Evolutionary conservation across 2,888 invertebrate species (phyloP).

Genomic region (Caenorhabditis sp.): DNA sequence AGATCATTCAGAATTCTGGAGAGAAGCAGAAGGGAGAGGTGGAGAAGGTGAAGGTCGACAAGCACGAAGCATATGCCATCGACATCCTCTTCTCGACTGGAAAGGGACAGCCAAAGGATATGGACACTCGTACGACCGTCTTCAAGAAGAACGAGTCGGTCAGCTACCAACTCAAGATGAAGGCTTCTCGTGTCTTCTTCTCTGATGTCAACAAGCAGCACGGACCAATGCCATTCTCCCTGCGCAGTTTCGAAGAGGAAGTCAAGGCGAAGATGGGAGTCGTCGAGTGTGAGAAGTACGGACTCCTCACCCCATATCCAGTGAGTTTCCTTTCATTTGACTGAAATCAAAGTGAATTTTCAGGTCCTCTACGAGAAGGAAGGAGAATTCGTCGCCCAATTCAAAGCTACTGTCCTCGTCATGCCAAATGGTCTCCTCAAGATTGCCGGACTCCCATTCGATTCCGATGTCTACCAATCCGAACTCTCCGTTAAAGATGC

Average conservation of each 20-base stretch:
- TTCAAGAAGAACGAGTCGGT: constrained; percentile 98
- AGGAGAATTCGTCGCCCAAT: constrained; percentile 96
- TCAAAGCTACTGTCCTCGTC: constrained; percentile 96
- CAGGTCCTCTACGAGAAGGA: constrained; percentile 83
- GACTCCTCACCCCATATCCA: constrained; percentile 97
- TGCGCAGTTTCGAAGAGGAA: constrained; percentile 91
- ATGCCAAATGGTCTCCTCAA: constrained; percentile 97
- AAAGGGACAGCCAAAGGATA: constrained; percentile 92
- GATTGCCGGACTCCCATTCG: constrained; percentile 95
- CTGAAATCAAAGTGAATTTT: not conserved
- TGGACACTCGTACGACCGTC: constrained; percentile 95
- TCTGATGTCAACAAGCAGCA: constrained; percentile 84
- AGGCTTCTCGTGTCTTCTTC: constrained; percentile 90
- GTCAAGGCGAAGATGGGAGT: constrained; percentile 98
- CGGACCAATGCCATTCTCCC: constrained; percentile 97
- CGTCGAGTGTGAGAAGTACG: constrained; percentile 97
- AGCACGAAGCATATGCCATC: constrained; percentile 97
- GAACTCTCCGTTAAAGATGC: constrained; percentile 69
- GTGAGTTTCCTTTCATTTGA: constrained; percentile 86
- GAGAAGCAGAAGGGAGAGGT: constrained; percentile 92
- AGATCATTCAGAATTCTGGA: constrained; percentile 96
- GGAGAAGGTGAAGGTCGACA: constrained; percentile 91
- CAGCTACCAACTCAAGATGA: constrained; percentile 94
- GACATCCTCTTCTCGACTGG: constrained; percentile 98
- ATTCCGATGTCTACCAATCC: constrained; percentile 87